Evolutionary conservation across 2,113 vertebrate species (phyloP).

Genomic region (Aldabrachelys gigantea): DNA sequence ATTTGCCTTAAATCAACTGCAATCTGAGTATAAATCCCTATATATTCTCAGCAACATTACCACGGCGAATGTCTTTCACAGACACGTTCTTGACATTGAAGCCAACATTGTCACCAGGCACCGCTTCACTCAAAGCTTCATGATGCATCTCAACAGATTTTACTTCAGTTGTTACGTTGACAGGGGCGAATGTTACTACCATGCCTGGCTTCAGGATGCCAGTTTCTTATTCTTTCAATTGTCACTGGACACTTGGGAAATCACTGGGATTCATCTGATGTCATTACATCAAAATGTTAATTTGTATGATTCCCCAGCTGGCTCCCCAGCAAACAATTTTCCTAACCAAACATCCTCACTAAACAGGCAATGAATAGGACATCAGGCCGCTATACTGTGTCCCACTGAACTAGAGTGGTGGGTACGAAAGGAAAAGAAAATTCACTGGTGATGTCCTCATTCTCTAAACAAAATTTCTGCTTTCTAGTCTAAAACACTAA

Average conservation of each 20-base stretch:
- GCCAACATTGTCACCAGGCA: slow-evolving; percentile 91
- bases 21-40: background rate
- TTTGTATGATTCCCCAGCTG: background rate
- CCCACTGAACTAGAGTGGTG: background rate
- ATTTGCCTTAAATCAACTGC: fast-evolving
- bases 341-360: background rate
- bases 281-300: background rate
- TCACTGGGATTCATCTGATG: background rate
- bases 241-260: background rate
- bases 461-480: background rate
- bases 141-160: slow-evolving; percentile 96
- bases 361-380: background rate
- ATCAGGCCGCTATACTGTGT: background rate
- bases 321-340: fast-evolving
- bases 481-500: background rate
- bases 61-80: slow-evolving; percentile 92
- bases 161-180: slow-evolving; percentile 94
- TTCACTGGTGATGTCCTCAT: background rate
- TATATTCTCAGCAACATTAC: slow-evolving; percentile 82
- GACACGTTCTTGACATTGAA: slow-evolving; percentile 94
- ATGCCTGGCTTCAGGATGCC: slow-evolving; percentile 93
- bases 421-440: too few species aligned
- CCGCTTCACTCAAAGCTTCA: slow-evolving; percentile 86
- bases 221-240: background rate
- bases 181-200: slow-evolving; percentile 94